These are phyloP conservation scores for Drosophila busckii DNA, from an alignment of 1,140 invertebrate genomes.

Conservation along the genomic window DNA sequence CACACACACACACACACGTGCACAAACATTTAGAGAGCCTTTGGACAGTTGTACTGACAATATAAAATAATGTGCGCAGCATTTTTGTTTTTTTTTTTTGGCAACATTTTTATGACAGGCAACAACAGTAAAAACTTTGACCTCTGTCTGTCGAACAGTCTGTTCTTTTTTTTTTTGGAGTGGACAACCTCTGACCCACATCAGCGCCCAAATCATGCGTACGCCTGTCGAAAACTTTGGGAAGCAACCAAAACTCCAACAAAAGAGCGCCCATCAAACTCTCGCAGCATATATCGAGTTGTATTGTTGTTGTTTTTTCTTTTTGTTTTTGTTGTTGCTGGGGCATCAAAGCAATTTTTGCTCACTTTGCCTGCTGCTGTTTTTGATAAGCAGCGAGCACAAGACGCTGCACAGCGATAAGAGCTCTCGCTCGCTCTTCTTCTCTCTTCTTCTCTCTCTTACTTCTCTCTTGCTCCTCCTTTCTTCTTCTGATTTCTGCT, in stretches of 20 bases:
- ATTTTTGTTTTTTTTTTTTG: constrained; percentile 29
- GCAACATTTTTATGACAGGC: constrained; percentile 74
- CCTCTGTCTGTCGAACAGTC: constrained; percentile 49
- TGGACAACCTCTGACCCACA: constrained; percentile 69
- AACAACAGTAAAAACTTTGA: constrained; percentile 72
- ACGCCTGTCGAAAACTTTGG: constrained; percentile 27
- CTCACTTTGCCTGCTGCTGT: constrained; percentile 21
- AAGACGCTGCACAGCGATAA: too few species aligned
- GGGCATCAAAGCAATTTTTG: constrained; percentile 39
- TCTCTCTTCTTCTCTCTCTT: constrained; percentile 22
- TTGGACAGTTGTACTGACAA: constrained; percentile 17
- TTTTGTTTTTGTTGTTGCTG: constrained; percentile 5
- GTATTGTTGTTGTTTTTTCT: constrained; percentile 8
- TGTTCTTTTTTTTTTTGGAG: too few species aligned
- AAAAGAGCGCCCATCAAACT: constrained; percentile 1
- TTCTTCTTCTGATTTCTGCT: neutral
- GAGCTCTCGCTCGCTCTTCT: constrained; percentile 24
- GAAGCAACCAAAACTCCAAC: neutral
- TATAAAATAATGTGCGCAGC: constrained; percentile 15
- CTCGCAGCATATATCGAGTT: neutral
- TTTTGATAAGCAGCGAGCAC: too few species aligned
- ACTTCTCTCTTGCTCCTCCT: neutral
- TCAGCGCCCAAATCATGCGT: constrained; percentile 45
- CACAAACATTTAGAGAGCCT: too few species aligned
- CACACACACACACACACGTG: too few species aligned